Percentiles rank a stretch among this genome's conserved stretches.
These are phyloP conservation scores for Pinna nobilis DNA, from an alignment of 1,140 invertebrate species.

Conservation along the genomic window DNA sequence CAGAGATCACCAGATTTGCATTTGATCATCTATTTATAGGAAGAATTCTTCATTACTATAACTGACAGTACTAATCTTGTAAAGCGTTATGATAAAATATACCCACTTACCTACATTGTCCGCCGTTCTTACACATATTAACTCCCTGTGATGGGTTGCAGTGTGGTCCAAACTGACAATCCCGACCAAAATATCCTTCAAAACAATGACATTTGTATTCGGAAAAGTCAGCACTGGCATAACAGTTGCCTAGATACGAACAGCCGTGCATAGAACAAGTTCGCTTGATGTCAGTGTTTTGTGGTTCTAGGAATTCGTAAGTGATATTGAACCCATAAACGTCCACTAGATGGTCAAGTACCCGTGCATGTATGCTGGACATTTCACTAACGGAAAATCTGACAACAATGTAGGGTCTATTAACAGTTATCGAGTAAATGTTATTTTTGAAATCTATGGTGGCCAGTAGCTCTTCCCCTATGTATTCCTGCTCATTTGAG, in stretches of 20 bases:
- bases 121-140: conserved; percentile 72
- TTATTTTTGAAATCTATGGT: conserved; percentile 72
- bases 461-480: conserved; percentile 61
- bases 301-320: conserved; percentile 82
- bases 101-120: conserved; percentile 73
- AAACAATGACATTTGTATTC: conserved; percentile 74
- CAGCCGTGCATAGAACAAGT: conserved; percentile 87
- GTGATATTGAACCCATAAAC: conserved; percentile 95
- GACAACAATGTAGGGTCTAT: conserved; percentile 85
- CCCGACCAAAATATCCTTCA: conserved; percentile 67
- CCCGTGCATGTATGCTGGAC: conserved; percentile 88
- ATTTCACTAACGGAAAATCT: conserved; percentile 83
- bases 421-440: conserved; percentile 77
- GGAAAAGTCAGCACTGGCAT: conserved; percentile 81
- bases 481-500: conserved; percentile 49
- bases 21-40: too few relatives aligned
- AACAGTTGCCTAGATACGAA: conserved; percentile 89
- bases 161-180: conserved; percentile 73
- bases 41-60: too few relatives aligned
- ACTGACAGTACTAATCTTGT: too few relatives aligned
- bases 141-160: conserved; percentile 70
- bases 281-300: conserved; percentile 75
- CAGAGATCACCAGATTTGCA: too few relatives aligned
- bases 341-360: conserved; percentile 85
- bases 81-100: too few relatives aligned